Percentiles rank a stretch among this genome's conserved stretches.
Evolutionary conservation across 2,888 invertebrate genomes (phyloP).

Genomic region (Chrysolina oricalcia): DNA sequence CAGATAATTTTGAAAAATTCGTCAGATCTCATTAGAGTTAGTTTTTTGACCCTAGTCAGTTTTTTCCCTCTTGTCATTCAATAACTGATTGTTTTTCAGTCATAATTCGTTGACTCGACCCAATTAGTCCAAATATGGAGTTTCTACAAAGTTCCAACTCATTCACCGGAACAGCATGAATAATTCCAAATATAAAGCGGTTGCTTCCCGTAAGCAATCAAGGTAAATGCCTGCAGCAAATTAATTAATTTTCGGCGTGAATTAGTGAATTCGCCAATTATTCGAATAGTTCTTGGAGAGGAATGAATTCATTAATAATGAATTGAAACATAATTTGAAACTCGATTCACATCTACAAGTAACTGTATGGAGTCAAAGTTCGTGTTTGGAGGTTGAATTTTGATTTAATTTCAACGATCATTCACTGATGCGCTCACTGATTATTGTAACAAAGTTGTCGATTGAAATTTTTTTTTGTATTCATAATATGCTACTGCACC

Average conservation of each 20-base stretch:
- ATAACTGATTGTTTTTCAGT: too few relatives aligned
- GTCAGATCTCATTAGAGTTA: too few relatives aligned
- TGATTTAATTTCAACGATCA: not conserved
- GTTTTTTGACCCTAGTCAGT: too few relatives aligned
- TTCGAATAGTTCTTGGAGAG: not conserved
- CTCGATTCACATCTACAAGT: not conserved
- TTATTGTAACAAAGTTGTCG: not conserved
- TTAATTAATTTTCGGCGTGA: conserved; percentile 3
- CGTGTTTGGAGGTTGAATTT: too few relatives aligned
- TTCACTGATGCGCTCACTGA: not conserved
- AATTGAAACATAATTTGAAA: not conserved
- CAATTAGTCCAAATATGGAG: not conserved
- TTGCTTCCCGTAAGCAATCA: not conserved
- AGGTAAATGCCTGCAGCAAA: conserved; percentile 13
- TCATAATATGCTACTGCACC: too few relatives aligned
- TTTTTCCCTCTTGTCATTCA: too few relatives aligned
- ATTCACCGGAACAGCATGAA: not conserved
- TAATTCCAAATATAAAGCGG: not conserved
- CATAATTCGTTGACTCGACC: too few relatives aligned
- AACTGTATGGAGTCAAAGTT: too few relatives aligned
- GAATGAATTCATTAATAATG: not conserved
- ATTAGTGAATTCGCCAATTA: not conserved
- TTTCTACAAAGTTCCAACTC: not conserved
- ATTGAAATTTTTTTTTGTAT: too few relatives aligned
- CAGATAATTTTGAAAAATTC: too few relatives aligned